Conservation (phyloP, 2,888 invertebrate genomes). For the Plebejus melissa region DNA sequence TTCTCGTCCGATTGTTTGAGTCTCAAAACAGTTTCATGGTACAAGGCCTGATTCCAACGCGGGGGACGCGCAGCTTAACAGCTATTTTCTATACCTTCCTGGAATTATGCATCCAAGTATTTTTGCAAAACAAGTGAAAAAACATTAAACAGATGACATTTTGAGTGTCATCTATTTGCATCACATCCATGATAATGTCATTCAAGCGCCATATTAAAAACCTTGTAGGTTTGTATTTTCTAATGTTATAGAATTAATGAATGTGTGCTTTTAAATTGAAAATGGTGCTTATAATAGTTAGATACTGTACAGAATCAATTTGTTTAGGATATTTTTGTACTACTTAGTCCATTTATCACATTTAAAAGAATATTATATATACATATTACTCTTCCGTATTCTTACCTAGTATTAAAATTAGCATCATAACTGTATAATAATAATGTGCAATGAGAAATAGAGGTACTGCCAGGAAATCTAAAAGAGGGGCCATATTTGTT, state of each 20-base stretch:
- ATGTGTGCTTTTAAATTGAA: conserved; percentile 49
- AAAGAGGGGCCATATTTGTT: not conserved
- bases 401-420: conserved; percentile 34
- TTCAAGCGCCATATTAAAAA: not conserved
- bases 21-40: too few species aligned
- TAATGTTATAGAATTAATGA: not conserved
- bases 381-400: conserved; percentile 36
- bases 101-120: not conserved
- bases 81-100: not conserved
- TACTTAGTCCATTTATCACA: conserved; percentile 32
- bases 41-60: too few species aligned
- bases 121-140: too few species aligned
- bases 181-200: not conserved
- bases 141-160: not conserved
- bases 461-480: conserved; percentile 22
- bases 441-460: conserved; percentile 49
- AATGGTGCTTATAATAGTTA: conserved; percentile 77
- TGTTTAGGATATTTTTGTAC: conserved; percentile 67
- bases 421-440: conserved; percentile 32
- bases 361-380: conserved; percentile 32
- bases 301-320: conserved; percentile 78
- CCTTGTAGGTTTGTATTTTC: not conserved
- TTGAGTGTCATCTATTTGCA: not conserved
- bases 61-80: too few species aligned
- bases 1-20: too few species aligned